Evolutionary conservation across 2,113 vertebrate genomes (phyloP).

Genomic region (Phyllopteryx taeniolatus): DNA sequence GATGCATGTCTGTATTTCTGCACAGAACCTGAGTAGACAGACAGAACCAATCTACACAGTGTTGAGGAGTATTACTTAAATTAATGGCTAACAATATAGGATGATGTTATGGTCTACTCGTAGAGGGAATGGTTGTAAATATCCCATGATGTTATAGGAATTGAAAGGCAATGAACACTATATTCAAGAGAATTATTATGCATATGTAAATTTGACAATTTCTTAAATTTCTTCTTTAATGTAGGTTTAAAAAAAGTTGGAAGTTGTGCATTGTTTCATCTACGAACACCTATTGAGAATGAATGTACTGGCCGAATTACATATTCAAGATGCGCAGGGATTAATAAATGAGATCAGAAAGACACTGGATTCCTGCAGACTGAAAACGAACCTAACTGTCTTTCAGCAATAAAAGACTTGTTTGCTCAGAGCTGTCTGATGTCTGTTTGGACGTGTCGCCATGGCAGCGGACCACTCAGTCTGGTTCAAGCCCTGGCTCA

Average conservation of each 20-base stretch:
- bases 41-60: slow-evolving; percentile 14
- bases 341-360: neutral
- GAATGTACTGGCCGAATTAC: neutral
- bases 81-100: neutral
- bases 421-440: slow-evolving; percentile 38
- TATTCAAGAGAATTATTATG: neutral
- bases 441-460: slow-evolving; percentile 50
- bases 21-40: slow-evolving; percentile 37
- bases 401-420: slow-evolving; percentile 27
- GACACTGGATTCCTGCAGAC: neutral
- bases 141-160: neutral
- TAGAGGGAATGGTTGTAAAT: neutral
- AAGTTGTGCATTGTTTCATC: neutral
- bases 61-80: neutral
- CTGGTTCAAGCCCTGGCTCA: slow-evolving; percentile 27
- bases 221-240: no score
- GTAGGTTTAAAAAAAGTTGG: no score
- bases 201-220: neutral
- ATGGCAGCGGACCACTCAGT: slow-evolving; percentile 55
- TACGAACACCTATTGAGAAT: neutral
- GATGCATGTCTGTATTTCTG: slow-evolving; percentile 45
- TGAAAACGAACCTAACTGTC: neutral
- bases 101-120: neutral
- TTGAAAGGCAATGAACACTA: neutral
- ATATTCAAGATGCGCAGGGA: neutral